A percentile compares a stretch with the other conserved stretches of the same genome.
Evolutionary conservation across 1,140 invertebrate genomes (phyloP).

Genomic region (Lepeophtheirus salmonis): DNA sequence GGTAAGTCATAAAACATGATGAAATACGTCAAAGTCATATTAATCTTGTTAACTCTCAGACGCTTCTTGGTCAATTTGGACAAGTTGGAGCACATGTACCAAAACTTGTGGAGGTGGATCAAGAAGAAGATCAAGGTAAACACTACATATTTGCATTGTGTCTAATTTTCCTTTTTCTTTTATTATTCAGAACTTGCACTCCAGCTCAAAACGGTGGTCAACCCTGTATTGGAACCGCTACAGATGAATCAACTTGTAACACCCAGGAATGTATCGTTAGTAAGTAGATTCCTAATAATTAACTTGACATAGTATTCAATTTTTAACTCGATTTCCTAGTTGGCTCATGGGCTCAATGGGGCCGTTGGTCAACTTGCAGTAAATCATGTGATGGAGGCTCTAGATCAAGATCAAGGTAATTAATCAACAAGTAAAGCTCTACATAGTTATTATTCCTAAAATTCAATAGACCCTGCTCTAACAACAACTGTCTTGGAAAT

Average conservation of each 20-base stretch:
- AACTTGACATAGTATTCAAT: neutral
- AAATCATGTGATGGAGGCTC: constrained; percentile 26
- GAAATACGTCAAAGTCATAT: neutral
- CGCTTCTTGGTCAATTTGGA: constrained; percentile 28
- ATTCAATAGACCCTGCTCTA: neutral
- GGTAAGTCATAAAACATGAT: neutral
- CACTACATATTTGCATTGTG: constrained; percentile 25
- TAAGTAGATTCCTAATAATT: neutral
- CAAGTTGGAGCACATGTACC: constrained; percentile 27
- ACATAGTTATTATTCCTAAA: neutral
- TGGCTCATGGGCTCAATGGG: constrained; percentile 29
- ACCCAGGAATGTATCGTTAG: neutral
- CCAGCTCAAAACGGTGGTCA: constrained; percentile 24
- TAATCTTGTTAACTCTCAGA: neutral
- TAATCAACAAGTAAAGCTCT: neutral
- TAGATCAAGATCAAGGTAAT: constrained; percentile 18
- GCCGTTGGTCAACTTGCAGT: constrained; percentile 27
- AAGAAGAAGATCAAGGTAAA: constrained; percentile 25
- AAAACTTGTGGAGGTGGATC: constrained; percentile 40
- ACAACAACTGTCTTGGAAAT: neutral
- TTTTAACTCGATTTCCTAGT: constrained; percentile 20
- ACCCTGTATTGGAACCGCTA: constrained; percentile 26
- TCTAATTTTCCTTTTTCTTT: too few species aligned
- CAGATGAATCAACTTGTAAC: constrained; percentile 27
- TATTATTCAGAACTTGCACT: neutral